Base-by-base conservation (phyloP, 2,113 vertebrate genomes). In the Ranitomeya imitator region DNA sequence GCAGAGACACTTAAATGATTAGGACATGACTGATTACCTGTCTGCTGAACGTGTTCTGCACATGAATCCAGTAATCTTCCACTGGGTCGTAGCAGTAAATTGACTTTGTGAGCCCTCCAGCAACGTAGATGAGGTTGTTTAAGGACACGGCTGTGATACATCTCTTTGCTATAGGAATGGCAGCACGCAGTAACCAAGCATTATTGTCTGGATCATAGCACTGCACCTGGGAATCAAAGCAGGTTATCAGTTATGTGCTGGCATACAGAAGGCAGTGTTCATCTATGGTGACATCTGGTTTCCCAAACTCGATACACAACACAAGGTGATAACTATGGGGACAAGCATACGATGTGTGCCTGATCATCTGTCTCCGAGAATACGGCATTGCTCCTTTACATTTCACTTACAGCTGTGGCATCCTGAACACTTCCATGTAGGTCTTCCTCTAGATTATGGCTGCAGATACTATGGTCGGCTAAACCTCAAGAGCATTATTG, bases 61-160 rank as follows among this genome's bases (percentile, higher is more conserved):
- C 97, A 0, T 97, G 97, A 93, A 99, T 99, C 98, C 98, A 99
- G 94, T 98, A 98, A 93, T 99, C 98, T 91, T 98, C 97, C n/a
- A 89, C 85, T 0, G 98, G 98, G 91, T 99, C 98, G 2, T 99
- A 99, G 92, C 98, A 99, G 93, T 97, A 99, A 89, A 99, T 97
- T 19, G 96, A 96, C 92, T 98, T 98, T 90, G 98, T 99, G 88
- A 99, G 96, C 15, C 98, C 98, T 0, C 98, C 98, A n/a, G 97
- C 96, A 84, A 99, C 98, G 0, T 99, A 99, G 91, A 99, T 96
- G 86, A 99, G 91, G 89, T 98, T 99, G 94, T 97, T 99, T 59
- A 99, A 92, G 85, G 98, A 98, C 82, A 99, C 98, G 0, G 98
- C 98, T 0, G 98, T 98, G 92, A 99, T 99, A 60, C 98, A 99